Conservation (phyloP, 2,113 vertebrate species). For the mouse (Mus musculus) region DNA sequence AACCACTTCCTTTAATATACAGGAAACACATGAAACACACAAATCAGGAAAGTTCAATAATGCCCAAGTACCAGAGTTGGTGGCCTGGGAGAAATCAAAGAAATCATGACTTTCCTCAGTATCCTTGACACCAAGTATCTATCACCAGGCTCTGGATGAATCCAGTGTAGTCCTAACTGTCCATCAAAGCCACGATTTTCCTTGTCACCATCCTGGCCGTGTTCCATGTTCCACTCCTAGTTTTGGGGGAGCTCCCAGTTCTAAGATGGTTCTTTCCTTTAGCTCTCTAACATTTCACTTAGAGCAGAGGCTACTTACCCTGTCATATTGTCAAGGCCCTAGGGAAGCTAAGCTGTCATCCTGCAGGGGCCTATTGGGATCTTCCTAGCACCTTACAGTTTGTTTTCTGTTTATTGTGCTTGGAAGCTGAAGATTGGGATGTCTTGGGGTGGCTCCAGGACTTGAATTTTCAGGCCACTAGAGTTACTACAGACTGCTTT, state of each 20-base stretch:
- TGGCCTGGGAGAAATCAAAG: background rate
- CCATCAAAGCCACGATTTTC: slow-evolving; percentile 85
- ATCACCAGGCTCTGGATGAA: background rate
- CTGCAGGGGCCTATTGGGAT: slow-evolving; percentile 91
- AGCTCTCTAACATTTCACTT: slow-evolving; percentile 81
- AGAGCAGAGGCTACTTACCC: slow-evolving; percentile 81
- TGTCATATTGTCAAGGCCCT: slow-evolving; percentile 80
- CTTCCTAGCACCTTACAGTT: slow-evolving; percentile 86
- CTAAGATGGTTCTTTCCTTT: slow-evolving; percentile 77
- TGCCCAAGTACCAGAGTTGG: background rate
- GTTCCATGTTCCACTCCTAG: slow-evolving; percentile 63
- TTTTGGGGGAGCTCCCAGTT: slow-evolving; percentile 65
- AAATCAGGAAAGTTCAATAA: slow-evolving; percentile 36
- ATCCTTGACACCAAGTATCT: background rate
- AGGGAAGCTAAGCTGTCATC: slow-evolving; percentile 90
- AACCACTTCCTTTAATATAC: slow-evolving; percentile 73
- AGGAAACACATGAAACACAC: slow-evolving; percentile 40
- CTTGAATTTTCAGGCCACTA: slow-evolving; percentile 33
- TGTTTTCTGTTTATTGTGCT: slow-evolving; percentile 70
- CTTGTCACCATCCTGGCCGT: slow-evolving; percentile 83
- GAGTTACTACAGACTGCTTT: background rate
- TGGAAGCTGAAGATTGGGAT: slow-evolving; percentile 74
- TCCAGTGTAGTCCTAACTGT: slow-evolving; percentile 74
- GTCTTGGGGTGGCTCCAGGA: slow-evolving; percentile 43
- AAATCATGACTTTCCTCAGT: background rate